Conservation (phyloP, 2,113 vertebrate species). For the Catharus minimus region DNA sequence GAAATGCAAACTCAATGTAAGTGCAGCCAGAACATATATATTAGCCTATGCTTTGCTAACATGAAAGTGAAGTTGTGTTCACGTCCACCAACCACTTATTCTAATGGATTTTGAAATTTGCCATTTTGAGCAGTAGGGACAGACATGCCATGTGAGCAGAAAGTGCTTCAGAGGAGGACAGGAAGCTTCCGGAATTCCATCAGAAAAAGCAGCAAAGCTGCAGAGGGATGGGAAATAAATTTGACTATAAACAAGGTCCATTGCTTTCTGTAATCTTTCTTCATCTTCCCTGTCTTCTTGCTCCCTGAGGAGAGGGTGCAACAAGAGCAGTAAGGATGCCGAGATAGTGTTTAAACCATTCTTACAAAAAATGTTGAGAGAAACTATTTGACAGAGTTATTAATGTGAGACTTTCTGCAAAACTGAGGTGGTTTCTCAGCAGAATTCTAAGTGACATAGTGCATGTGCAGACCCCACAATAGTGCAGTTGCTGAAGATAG, state of each 20-base stretch:
- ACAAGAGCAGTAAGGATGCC: background rate
- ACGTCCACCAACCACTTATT: background rate
- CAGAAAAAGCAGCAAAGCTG: background rate
- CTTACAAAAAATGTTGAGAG: accelerated
- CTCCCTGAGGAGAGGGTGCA: background rate
- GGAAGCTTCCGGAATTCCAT: background rate
- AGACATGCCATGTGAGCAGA: background rate
- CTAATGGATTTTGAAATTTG: background rate
- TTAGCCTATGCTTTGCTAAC: background rate
- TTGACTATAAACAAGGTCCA: background rate
- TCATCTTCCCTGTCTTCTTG: accelerated
- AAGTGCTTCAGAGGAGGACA: background rate
- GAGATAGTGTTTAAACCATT: background rate
- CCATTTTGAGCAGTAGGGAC: background rate
- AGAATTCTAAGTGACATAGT: background rate
- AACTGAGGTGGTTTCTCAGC: background rate
- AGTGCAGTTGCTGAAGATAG: background rate
- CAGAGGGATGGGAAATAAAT: background rate
- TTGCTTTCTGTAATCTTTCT: background rate
- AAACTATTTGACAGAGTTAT: background rate
- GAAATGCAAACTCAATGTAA: background rate
- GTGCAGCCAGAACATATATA: background rate
- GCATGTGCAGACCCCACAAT: background rate
- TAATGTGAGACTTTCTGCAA: background rate
- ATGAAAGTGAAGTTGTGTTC: background rate